phyloP scores from a whole-genome alignment of 2,113 vertebrate genomes.

The Malurus cyaneus region DNA sequence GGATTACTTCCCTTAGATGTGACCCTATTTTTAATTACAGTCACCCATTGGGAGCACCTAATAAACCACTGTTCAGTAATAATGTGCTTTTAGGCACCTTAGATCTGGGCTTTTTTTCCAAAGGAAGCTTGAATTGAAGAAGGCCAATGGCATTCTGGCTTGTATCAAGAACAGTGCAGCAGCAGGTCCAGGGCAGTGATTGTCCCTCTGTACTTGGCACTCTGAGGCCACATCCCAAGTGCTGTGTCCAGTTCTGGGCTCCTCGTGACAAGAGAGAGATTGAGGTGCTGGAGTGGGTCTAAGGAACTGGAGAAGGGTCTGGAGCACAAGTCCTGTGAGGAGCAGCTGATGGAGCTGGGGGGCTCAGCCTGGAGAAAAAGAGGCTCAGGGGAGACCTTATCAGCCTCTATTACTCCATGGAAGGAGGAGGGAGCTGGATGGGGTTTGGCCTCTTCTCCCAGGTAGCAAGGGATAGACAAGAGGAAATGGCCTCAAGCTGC shows the following conservation, averaged over 20 bases:
- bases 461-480: background rate
- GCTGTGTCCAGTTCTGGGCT: background rate
- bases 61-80: slow-evolving; percentile 43
- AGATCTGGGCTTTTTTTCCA: background rate
- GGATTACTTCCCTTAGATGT: slow-evolving; percentile 46
- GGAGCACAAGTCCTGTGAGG: background rate
- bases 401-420: background rate
- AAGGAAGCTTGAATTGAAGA: slow-evolving; percentile 2
- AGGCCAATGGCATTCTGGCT: background rate
- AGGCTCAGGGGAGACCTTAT: background rate
- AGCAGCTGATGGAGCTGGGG: background rate
- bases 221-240: rapidly evolving
- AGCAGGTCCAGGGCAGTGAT: background rate
- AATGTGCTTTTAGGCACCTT: slow-evolving; percentile 20
- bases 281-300: background rate
- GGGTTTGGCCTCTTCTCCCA: background rate
- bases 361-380: background rate
- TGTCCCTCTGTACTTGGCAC: background rate
- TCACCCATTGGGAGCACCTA: slow-evolving; percentile 49
- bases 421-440: background rate
- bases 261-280: background rate
- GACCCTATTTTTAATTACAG: slow-evolving; percentile 66
- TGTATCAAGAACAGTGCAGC: background rate
- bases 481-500: background rate
- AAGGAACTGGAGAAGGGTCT: background rate